Evolutionary conservation across 2,113 vertebrate genomes (phyloP).

Genomic region (Oreamnos americanus): DNA sequence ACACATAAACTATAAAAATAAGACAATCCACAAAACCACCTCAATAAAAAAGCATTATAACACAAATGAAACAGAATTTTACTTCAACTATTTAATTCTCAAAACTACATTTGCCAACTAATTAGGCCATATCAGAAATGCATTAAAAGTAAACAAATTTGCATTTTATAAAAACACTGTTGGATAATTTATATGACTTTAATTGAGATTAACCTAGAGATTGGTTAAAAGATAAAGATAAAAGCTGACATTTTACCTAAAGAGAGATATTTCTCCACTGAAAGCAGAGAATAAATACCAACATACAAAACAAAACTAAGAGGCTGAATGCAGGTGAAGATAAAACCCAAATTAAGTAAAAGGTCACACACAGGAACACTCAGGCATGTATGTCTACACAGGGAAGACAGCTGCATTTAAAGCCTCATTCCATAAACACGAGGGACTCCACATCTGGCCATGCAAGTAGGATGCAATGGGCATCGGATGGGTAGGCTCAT

Average conservation of each 20-base stretch:
- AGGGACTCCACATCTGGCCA: slow-evolving; percentile 39
- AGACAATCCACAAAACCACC: neutral
- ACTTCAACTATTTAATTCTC: slow-evolving; percentile 31
- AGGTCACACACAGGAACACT: neutral
- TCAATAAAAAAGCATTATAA: slow-evolving; percentile 10
- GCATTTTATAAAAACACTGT: slow-evolving; percentile 27
- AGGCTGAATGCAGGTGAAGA: neutral
- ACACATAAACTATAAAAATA: neutral
- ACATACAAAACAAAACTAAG: slow-evolving; percentile 7
- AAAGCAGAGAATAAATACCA: slow-evolving; percentile 15
- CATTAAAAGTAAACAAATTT: slow-evolving; percentile 12
- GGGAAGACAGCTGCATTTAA: neutral
- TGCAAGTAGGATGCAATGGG: slow-evolving; percentile 12
- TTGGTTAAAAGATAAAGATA: slow-evolving; percentile 5
- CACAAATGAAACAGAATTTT: slow-evolving; percentile 37
- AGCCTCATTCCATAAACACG: slow-evolving; percentile 7
- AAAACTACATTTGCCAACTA: slow-evolving; percentile 21
- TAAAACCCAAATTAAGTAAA: slow-evolving; percentile 1
- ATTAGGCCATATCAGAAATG: neutral
- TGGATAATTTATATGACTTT: neutral
- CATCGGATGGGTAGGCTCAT: neutral
- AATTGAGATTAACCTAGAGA: slow-evolving; percentile 5
- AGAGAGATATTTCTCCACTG: neutral
- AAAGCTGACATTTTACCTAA: slow-evolving; percentile 47
- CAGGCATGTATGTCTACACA: neutral